Conservation (phyloP, 2,113 vertebrate species). For the Accipiter cooperii region DNA sequence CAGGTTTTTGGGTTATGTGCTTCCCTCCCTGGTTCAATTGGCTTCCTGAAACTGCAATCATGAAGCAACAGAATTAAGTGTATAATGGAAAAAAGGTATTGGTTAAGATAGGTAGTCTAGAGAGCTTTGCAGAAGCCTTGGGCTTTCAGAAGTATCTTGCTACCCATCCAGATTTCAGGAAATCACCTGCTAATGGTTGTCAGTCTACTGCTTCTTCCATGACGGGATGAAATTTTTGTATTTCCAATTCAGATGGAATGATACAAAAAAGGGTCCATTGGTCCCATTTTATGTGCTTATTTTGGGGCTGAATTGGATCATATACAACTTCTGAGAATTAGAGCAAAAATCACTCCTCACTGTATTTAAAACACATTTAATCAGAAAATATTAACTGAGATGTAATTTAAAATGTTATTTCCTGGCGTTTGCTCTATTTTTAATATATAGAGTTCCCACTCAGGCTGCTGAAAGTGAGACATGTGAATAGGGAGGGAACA, state of each 20-base stretch:
- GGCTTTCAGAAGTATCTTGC: neutral
- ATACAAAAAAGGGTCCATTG: neutral
- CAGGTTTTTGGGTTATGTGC: neutral
- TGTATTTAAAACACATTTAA: neutral
- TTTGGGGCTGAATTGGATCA: neutral
- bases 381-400: neutral
- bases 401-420: neutral
- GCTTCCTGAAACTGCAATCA: neutral
- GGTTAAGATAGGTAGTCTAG: neutral
- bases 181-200: neutral
- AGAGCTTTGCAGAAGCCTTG: neutral
- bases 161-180: neutral
- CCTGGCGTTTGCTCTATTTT: neutral
- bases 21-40: neutral
- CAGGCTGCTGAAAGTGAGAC: neutral
- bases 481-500: neutral
- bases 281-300: neutral
- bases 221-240: neutral
- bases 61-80: neutral
- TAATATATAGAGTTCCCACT: neutral
- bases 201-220: neutral
- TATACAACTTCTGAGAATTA: neutral
- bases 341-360: neutral
- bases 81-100: neutral
- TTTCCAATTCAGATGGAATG: neutral